Conservation (phyloP, 2,113 vertebrate species). For the Mormoops blainvillei region DNA sequence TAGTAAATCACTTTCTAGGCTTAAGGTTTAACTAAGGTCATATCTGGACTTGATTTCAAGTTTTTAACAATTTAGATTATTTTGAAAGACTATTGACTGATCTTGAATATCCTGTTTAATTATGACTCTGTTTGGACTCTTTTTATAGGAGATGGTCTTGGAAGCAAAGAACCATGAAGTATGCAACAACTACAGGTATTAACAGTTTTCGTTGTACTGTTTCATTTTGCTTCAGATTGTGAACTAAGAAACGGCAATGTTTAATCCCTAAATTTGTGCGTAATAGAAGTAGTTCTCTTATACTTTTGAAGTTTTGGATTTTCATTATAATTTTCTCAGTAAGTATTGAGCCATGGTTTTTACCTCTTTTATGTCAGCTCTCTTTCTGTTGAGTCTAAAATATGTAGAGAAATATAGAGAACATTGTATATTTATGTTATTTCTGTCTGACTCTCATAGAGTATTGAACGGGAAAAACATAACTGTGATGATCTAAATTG, state of each 20-base stretch:
- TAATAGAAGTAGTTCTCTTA: not conserved
- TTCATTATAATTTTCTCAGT: conserved; percentile 21
- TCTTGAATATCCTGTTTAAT: not conserved
- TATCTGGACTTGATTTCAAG: not conserved
- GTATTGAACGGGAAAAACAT: not conserved
- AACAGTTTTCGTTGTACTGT: not conserved
- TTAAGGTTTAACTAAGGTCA: not conserved
- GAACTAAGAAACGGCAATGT: not conserved
- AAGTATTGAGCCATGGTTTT: not conserved
- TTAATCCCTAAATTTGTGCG: not conserved
- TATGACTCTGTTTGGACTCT: conserved; percentile 53
- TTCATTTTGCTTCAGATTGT: not conserved
- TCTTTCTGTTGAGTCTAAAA: not conserved
- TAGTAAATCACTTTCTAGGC: not conserved
- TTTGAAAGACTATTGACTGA: not conserved
- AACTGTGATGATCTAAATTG: not conserved
- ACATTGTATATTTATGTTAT: not conserved
- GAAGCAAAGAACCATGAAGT: conserved; percentile 69
- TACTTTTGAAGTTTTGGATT: not conserved
- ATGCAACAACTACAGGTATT: conserved; percentile 77
- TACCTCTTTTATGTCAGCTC: not conserved
- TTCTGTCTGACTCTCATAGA: not conserved
- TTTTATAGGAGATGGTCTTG: conserved; percentile 77
- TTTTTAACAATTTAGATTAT: not conserved
- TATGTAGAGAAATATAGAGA: not conserved